A percentile compares a stretch with the other conserved stretches of the same genome.
Conservation (phyloP, 2,113 vertebrate genomes). For the Psophia crepitans region DNA sequence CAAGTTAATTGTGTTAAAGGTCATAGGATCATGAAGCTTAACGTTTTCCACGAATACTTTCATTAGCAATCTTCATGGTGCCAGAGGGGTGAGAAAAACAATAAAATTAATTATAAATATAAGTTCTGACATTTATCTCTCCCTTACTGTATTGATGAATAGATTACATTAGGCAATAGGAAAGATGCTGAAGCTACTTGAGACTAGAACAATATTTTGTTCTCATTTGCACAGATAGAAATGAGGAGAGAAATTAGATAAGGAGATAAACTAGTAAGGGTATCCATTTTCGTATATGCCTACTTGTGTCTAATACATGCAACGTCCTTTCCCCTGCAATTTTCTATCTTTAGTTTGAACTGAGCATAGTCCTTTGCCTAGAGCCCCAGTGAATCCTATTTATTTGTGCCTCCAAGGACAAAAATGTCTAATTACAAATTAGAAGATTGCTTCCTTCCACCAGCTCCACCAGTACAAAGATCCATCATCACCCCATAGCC, state of each 20-base stretch:
- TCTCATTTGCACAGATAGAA: background rate
- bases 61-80: background rate
- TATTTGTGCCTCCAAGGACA: background rate
- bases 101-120: background rate
- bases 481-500: background rate
- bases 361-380: background rate
- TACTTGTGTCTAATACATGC: background rate
- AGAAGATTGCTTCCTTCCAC: background rate
- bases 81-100: background rate
- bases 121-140: background rate
- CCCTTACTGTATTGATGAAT: background rate
- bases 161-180: background rate
- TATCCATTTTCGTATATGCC: background rate
- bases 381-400: background rate
- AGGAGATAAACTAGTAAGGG: background rate
- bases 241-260: background rate
- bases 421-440: background rate
- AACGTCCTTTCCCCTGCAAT: background rate
- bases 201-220: background rate
- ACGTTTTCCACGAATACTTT: background rate
- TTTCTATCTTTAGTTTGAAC: conserved; percentile 14
- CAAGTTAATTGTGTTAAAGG: background rate
- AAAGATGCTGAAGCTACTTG: background rate
- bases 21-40: background rate
- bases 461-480: background rate